Conservation (phyloP, 2,888 invertebrate genomes). For the Ommatoiulus sabulosus region DNA sequence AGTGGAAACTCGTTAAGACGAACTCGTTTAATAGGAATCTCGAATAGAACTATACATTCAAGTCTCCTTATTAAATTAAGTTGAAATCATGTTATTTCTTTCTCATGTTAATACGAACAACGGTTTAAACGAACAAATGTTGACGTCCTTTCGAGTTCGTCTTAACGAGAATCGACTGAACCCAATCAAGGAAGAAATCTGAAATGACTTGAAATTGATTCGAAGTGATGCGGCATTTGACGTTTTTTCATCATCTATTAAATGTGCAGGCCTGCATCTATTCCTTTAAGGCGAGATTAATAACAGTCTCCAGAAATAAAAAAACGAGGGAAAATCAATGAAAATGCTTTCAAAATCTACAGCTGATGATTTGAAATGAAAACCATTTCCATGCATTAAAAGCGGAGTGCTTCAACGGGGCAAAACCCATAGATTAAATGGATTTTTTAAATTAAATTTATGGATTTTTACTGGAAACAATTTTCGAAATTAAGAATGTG, state of each 20-base stretch:
- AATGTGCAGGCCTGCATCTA: background rate
- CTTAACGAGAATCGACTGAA: too few species aligned
- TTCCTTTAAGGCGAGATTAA: slow-evolving; percentile 1
- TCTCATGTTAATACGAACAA: too few species aligned
- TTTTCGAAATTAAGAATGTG: background rate
- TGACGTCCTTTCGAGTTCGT: too few species aligned
- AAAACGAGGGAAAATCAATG: background rate
- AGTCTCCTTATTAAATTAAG: too few species aligned
- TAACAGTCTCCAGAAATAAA: slow-evolving; percentile 25
- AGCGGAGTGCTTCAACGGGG: background rate
- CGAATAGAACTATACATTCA: too few species aligned
- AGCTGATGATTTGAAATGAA: slow-evolving; percentile 36
- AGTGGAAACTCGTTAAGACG: background rate
- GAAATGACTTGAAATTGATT: slow-evolving; percentile 7
- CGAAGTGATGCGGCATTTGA: background rate
- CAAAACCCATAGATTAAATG: background rate
- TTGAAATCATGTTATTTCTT: too few species aligned
- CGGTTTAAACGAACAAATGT: too few species aligned
- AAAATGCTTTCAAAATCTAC: background rate
- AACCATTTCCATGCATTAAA: slow-evolving; percentile 31
- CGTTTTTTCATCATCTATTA: slow-evolving; percentile 26
- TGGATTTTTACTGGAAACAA: slow-evolving; percentile 27
- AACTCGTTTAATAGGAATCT: background rate
- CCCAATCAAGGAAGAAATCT: background rate
- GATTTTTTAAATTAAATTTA: slow-evolving; percentile 5